Evolutionary conservation across 2,113 vertebrate species (phyloP).

Genomic region (Pseudorasbora parva): DNA sequence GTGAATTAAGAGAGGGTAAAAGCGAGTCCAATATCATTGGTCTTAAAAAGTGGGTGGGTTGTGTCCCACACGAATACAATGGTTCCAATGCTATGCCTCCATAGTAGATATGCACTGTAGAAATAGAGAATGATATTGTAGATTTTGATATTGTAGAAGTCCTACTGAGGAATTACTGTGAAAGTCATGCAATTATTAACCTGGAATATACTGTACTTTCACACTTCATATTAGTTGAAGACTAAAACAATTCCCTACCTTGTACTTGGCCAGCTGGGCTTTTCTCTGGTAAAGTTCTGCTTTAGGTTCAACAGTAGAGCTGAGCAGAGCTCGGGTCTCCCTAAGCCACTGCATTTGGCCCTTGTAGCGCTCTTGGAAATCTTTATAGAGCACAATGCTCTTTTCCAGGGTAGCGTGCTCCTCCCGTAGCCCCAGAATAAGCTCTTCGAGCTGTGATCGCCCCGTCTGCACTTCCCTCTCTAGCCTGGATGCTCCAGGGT

Average conservation of each 20-base stretch:
- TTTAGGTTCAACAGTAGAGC: slow-evolving; percentile 84
- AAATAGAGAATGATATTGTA: no score
- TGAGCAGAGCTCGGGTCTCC: slow-evolving; percentile 82
- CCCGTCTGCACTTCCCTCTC: slow-evolving; percentile 80
- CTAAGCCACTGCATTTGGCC: slow-evolving; percentile 85
- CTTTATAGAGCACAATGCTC: slow-evolving; percentile 85
- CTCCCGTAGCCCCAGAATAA: slow-evolving; percentile 83
- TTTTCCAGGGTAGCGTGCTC: slow-evolving; percentile 86
- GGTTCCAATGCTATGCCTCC: no score
- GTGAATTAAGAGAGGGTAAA: no score
- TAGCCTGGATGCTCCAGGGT: slow-evolving; percentile 78
- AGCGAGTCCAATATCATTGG: no score
- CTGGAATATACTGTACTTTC: no score
- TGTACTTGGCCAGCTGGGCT: slow-evolving; percentile 93
- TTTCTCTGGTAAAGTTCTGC: slow-evolving; percentile 95
- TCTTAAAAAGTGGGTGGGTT: no score
- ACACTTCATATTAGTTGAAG: neutral
- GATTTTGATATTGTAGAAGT: no score
- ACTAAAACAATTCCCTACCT: slow-evolving; percentile 74
- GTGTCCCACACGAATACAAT: no score
- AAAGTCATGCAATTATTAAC: no score
- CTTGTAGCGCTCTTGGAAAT: slow-evolving; percentile 91
- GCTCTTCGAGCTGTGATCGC: slow-evolving; percentile 83
- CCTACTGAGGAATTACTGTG: no score
- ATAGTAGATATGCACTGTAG: no score